Conservation (phyloP, 2,113 vertebrate genomes). For the Athene cunicularia region DNA sequence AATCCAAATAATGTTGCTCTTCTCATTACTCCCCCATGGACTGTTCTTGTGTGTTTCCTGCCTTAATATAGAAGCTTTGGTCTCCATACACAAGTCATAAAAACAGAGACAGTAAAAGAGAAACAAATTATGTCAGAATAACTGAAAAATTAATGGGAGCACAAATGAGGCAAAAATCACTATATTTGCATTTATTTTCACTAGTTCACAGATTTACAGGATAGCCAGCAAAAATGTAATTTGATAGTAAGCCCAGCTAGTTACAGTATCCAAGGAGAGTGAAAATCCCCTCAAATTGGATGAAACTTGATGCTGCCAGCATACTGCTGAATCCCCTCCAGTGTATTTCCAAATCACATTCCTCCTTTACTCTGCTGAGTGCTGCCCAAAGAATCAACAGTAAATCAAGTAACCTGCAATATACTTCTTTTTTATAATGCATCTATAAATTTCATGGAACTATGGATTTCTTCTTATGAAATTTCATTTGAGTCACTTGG, state of each 20-base stretch:
- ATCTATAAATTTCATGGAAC: slow-evolving; percentile 18
- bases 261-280: slow-evolving; percentile 25
- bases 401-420: slow-evolving; percentile 36
- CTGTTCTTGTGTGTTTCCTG: background rate
- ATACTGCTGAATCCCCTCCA: slow-evolving; percentile 26
- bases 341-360: slow-evolving; percentile 45
- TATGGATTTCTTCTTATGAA: slow-evolving; percentile 29
- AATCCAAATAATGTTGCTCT: background rate
- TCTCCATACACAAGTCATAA: background rate
- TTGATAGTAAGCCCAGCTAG: slow-evolving; percentile 7
- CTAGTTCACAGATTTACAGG: slow-evolving; percentile 20
- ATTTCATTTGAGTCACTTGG: slow-evolving; percentile 38
- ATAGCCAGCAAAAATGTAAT: slow-evolving; percentile 16
- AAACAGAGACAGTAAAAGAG: background rate
- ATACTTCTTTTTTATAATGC: background rate
- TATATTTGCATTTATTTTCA: slow-evolving; percentile 30
- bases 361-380: slow-evolving; percentile 3
- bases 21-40: background rate
- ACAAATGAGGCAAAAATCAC: background rate
- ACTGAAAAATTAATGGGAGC: slow-evolving; percentile 11
- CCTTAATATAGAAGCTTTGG: background rate
- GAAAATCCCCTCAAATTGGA: slow-evolving; percentile 51
- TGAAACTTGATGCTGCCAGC: slow-evolving; percentile 27
- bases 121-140: slow-evolving; percentile 29
- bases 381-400: slow-evolving; percentile 24